Evolutionary conservation across 2,113 vertebrate genomes (phyloP).

Genomic region (Dromaius novaehollandiae): DNA sequence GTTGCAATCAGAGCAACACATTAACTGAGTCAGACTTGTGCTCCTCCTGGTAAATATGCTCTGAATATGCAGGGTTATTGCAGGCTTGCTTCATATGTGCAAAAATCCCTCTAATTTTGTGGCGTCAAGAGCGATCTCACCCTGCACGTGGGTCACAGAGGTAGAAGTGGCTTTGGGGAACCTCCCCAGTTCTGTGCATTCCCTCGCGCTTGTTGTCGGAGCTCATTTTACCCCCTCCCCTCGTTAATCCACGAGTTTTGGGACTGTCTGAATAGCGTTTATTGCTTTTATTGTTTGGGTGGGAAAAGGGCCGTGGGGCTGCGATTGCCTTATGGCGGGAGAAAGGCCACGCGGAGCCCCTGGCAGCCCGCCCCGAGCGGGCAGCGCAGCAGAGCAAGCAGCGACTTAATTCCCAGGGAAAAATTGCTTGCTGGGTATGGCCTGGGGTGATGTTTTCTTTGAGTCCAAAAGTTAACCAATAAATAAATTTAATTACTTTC

Average conservation of each 20-base stretch:
- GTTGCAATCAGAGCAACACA: background rate
- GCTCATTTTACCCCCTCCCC: background rate
- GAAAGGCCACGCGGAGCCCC: conserved; percentile 41
- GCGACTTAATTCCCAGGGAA: conserved; percentile 44
- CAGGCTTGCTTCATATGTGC: too few relatives aligned
- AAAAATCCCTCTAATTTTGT: background rate
- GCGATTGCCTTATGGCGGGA: conserved; percentile 52
- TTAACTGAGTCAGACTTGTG: background rate
- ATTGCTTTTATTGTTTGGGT: conserved; percentile 61
- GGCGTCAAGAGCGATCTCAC: background rate
- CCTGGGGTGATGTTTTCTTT: background rate
- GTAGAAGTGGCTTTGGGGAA: background rate
- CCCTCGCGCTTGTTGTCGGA: conserved; percentile 29
- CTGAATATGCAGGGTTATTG: background rate
- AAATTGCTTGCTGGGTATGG: conserved; percentile 50
- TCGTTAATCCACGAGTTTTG: background rate
- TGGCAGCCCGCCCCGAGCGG: conserved; percentile 22
- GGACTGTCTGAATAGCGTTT: conserved; percentile 7
- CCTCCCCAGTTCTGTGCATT: background rate
- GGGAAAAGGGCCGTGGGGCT: conserved; percentile 45
- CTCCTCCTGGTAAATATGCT: accelerated
- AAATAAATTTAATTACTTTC: conserved; percentile 61
- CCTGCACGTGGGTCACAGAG: accelerated
- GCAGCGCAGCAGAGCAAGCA: conserved; percentile 48
- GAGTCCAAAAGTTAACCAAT: conserved; percentile 53